These are phyloP conservation scores for Chloropsis hardwickii DNA, from an alignment of 2,113 vertebrate species.

Conservation along the genomic window DNA sequence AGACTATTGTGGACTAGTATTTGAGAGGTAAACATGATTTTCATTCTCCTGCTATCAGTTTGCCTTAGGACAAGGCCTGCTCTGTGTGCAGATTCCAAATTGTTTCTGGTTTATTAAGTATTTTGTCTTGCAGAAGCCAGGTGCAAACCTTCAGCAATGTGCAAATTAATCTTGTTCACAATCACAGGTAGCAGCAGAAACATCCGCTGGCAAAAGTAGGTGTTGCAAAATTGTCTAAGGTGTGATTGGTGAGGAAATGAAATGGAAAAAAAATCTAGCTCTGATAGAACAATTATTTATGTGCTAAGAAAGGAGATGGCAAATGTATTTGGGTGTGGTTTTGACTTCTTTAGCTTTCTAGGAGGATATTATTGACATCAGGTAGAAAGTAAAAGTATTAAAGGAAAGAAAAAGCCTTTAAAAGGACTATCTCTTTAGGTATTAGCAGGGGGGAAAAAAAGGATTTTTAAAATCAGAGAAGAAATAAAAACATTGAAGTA, in stretches of 20 bases:
- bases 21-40: neutral
- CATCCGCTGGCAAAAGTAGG: neutral
- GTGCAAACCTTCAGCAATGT: neutral
- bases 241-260: slow-evolving; percentile 16
- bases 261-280: neutral
- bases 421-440: neutral
- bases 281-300: neutral
- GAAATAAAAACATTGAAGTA: neutral
- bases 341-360: neutral
- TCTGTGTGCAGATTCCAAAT: neutral
- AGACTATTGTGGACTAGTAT: neutral
- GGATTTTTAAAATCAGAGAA: neutral
- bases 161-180: slow-evolving; percentile 32
- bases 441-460: neutral
- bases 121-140: neutral
- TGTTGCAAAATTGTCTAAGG: neutral
- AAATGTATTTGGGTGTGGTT: neutral
- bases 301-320: neutral
- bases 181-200: slow-evolving; percentile 10
- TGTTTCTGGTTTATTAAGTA: neutral
- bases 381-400: neutral
- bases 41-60: neutral
- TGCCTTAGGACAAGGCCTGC: neutral
- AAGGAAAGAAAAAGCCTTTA: neutral
- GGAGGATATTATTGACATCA: neutral